A percentile compares a stretch with the other conserved stretches of the same genome.
phyloP scores from a whole-genome alignment of 2,888 invertebrate genomes.

The Oxyteleia sp. region DNA sequence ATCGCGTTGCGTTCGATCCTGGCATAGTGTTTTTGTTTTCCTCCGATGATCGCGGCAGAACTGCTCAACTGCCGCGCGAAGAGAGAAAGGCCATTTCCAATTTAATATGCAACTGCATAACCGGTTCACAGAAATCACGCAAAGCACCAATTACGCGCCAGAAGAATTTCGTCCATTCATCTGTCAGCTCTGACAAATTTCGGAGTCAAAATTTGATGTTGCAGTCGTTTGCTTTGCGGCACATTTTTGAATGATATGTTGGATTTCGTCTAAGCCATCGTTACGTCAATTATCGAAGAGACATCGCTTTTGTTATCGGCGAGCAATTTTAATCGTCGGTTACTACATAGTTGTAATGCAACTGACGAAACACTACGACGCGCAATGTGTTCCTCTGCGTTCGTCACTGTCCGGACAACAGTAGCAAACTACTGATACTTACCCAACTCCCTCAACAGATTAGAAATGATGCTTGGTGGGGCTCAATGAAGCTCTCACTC shows the following conservation, averaged over 20 bases:
- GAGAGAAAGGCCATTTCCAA: constrained; percentile 12
- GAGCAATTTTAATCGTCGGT: too few species aligned
- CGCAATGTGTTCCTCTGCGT: neutral
- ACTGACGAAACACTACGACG: too few species aligned
- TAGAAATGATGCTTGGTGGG: constrained; percentile 14
- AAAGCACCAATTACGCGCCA: neutral
- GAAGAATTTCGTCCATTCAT: too few species aligned
- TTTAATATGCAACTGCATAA: constrained; percentile 5
- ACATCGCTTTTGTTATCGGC: too few species aligned
- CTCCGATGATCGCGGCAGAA: neutral
- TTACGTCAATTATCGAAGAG: too few species aligned
- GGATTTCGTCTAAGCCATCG: too few species aligned
- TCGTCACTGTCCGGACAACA: neutral
- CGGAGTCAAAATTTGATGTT: too few species aligned
- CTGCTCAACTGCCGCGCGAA: constrained; percentile 3
- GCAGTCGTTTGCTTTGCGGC: too few species aligned
- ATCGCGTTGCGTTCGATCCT: too few species aligned
- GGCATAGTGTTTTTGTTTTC: neutral
- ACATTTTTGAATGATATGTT: too few species aligned
- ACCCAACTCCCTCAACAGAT: constrained; percentile 9
- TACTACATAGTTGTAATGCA: too few species aligned
- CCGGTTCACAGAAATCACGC: neutral
- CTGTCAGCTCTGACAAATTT: too few species aligned
- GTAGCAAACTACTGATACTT: constrained; percentile 7
- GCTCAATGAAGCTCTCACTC: constrained; percentile 9